Conservation (phyloP, 2,113 vertebrate genomes). For the Odobenus rosmarus region DNA sequence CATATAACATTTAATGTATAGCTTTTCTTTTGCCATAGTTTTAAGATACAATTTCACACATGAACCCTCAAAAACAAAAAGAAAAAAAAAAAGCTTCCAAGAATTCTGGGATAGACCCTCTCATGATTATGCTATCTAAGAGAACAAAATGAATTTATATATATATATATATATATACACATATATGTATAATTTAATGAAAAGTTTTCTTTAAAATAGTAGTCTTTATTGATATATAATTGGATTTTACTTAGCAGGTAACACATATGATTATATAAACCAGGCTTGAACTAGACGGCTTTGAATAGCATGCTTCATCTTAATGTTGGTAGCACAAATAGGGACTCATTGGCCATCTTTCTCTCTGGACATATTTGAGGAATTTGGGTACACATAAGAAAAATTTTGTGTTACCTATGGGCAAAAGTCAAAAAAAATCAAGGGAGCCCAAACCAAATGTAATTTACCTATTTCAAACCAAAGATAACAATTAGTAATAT, state of each 20-base stretch:
- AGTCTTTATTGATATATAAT: background rate
- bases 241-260: background rate
- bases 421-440: background rate
- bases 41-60: background rate
- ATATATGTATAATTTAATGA: background rate
- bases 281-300: background rate
- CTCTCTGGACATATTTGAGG: background rate
- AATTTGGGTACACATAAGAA: background rate
- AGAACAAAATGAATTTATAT: background rate
- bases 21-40: background rate
- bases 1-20: rapidly evolving
- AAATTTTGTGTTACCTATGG: background rate
- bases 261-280: background rate
- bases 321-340: background rate
- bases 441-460: background rate
- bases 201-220: background rate
- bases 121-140: background rate
- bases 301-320: background rate
- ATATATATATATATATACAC: background rate
- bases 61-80: background rate
- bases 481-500: background rate
- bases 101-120: background rate
- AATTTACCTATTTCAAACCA: background rate
- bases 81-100: background rate
- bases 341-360: background rate